A percentile compares a stretch with the other conserved stretches of the same genome.
These are phyloP conservation scores for Octomys mimax DNA, from an alignment of 2,797 vertebrate genomes.

Conservation along the genomic window DNA sequence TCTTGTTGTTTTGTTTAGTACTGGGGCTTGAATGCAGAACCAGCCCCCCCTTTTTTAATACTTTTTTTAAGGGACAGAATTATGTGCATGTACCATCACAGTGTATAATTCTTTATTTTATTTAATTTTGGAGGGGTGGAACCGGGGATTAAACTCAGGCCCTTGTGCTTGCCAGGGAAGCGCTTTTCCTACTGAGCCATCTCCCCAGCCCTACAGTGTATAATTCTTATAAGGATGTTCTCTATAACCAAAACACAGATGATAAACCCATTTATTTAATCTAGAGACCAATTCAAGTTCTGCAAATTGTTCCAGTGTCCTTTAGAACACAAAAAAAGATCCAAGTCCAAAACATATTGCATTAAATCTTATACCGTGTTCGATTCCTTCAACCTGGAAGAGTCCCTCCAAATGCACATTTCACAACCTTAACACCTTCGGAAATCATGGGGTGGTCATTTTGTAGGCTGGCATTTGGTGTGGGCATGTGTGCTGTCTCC, in stretches of 20 bases:
- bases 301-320: neutral
- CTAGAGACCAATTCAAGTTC: neutral
- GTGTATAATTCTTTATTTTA: neutral
- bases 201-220: too few species aligned
- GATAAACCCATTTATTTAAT: neutral
- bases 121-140: too few species aligned
- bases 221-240: neutral
- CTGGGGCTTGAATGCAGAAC: neutral
- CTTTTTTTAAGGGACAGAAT: neutral
- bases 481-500: neutral
- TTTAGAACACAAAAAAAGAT: neutral
- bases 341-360: neutral
- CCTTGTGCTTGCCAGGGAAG: too few species aligned
- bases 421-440: neutral
- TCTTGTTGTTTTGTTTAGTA: neutral
- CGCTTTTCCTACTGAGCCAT: too few species aligned
- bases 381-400: neutral
- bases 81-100: neutral
- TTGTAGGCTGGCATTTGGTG: neutral
- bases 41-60: neutral
- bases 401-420: neutral
- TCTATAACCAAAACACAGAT: neutral
- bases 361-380: neutral
- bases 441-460: slow-evolving; percentile 7
- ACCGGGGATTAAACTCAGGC: too few species aligned